Evolutionary conservation across 53 echinoderm and acorn worm genomes (phyloP).

Genomic region (Astropecten irregularis): DNA sequence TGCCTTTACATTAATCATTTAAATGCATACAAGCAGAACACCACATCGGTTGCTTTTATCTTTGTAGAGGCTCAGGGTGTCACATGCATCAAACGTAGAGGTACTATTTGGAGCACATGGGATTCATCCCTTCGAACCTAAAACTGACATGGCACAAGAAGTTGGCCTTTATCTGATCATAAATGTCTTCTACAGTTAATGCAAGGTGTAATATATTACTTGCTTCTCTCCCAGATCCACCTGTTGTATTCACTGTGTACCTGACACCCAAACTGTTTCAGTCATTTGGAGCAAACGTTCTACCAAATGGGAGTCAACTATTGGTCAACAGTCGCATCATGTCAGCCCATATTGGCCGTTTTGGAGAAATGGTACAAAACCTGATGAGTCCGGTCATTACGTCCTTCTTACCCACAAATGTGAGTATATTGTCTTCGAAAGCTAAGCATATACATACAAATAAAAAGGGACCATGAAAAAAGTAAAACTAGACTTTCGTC

Average conservation of each 20-base stretch:
- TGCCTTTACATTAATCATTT: too few relatives aligned
- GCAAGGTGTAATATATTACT: too few relatives aligned
- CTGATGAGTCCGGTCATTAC: not conserved
- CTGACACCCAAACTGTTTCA: constrained; percentile 6
- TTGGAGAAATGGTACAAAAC: not conserved
- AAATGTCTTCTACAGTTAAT: too few relatives aligned
- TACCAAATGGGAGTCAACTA: not conserved
- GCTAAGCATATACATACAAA: not conserved
- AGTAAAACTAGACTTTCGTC: not conserved
- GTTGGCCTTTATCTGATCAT: too few relatives aligned
- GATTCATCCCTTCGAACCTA: too few relatives aligned
- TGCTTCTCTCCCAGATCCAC: not conserved
- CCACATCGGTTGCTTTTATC: too few relatives aligned
- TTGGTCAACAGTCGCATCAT: not conserved
- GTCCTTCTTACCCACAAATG: not conserved
- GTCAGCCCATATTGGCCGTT: not conserved
- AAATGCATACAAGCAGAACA: too few relatives aligned
- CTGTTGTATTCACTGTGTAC: not conserved
- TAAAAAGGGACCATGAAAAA: not conserved
- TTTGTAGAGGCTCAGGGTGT: too few relatives aligned
- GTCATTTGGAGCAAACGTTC: not conserved
- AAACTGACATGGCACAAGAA: too few relatives aligned
- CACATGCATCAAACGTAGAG: too few relatives aligned
- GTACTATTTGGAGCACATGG: too few relatives aligned
- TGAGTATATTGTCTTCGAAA: not conserved